Base-by-base conservation (phyloP, 2,797 vertebrate species). In the Hoplostethus atlanticus region DNA sequence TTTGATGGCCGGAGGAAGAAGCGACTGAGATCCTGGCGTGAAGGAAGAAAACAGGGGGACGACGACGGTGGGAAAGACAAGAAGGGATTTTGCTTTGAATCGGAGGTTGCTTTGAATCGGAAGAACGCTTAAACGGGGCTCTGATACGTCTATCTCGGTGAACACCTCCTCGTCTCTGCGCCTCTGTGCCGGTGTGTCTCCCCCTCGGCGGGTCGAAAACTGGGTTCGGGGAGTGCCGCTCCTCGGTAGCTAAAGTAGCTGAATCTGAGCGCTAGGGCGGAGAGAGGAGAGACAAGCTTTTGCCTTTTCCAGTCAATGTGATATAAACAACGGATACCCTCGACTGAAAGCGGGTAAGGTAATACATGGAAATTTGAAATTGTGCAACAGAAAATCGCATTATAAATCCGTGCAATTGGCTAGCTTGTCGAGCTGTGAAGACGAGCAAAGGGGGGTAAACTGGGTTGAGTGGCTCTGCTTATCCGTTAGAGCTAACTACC, bases 1-100 rank as follows among this genome's bases (percentile, higher is more conserved):
- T 93, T 94, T 94, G 93, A 95, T 94, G 95, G 95, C 94, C 91
- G 93, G 86, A 94, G 93, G 93, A 95, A 92, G 94, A 94, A 85
- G 92, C 89, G 84, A 89, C 81, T 94, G 93, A 95, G 89, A 88
- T 81, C 89, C 89, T 83, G 89, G 92, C 79, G 89, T 89, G 91
- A 91, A 91, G 87, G 90, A 86, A 90, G 89, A 85, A 70, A 80
- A 81, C 28, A 59, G 80, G 84, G 88, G 87, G 90, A 89, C 89
- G 83, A 90, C 85, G 89, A 83, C 87, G 88, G 90, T 81, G 85
- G 92, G 89, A 89, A 89, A 85, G 83, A 84, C 83, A 51, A 82
- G 83, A 89, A 87, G 81, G 91, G 87, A 70, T 82, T 86, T 85
- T 73, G 82, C 68, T 79, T 79, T 69, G 68, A 75, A 81, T 73